Evolutionary conservation across 1,140 invertebrate genomes (phyloP).

Genomic region (Brevipalpus yothersi): DNA sequence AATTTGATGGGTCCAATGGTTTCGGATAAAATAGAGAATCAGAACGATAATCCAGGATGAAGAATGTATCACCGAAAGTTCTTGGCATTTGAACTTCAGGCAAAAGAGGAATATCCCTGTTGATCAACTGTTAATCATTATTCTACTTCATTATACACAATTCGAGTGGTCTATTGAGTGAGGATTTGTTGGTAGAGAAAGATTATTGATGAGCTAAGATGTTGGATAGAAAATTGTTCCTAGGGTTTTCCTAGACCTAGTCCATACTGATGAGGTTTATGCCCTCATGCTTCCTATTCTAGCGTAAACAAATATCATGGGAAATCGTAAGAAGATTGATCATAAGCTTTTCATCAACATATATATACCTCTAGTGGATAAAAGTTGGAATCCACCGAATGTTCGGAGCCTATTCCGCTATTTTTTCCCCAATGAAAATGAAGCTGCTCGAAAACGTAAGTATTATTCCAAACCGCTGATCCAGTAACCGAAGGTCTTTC

Average conservation of each 20-base stretch:
- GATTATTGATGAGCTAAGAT: no score
- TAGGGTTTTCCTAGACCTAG: not conserved
- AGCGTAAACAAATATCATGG: not conserved
- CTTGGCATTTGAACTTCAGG: not conserved
- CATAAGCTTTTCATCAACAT: not conserved
- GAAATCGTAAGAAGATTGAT: not conserved
- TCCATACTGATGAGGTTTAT: not conserved
- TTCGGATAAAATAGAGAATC: not conserved
- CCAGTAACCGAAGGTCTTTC: slow-evolving; percentile 22
- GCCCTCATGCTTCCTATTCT: not conserved
- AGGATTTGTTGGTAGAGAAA: no score
- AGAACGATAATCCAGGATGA: not conserved
- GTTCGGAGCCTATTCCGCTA: slow-evolving; percentile 20
- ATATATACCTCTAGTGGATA: slow-evolving; percentile 10
- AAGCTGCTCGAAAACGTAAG: slow-evolving; percentile 20
- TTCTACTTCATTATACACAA: no score
- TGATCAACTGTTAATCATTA: not conserved
- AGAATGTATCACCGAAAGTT: not conserved
- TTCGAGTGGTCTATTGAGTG: no score
- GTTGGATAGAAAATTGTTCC: not conserved
- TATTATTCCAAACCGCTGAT: slow-evolving; percentile 21
- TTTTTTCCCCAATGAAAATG: slow-evolving; percentile 24
- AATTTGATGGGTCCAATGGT: not conserved
- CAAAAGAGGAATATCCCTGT: not conserved
- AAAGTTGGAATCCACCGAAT: slow-evolving; percentile 4